These are phyloP conservation scores for Lampris incognitus DNA, from an alignment of 2,113 vertebrate genomes.

Conservation along the genomic window DNA sequence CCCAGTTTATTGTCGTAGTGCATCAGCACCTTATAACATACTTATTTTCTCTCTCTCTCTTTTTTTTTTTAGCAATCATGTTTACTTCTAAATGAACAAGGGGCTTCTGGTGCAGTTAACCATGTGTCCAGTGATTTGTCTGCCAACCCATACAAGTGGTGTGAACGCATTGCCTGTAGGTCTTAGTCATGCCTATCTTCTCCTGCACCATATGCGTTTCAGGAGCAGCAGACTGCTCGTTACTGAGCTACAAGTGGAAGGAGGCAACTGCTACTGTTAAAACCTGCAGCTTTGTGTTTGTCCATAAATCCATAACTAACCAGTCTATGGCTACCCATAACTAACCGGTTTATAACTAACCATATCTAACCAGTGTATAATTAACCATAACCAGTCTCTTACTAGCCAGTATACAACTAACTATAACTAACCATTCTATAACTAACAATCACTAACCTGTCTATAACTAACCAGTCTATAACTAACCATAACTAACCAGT, in stretches of 20 bases:
- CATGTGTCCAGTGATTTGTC: conserved; percentile 34
- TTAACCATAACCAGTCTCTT: too few relatives aligned
- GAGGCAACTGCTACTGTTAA: conserved; percentile 24
- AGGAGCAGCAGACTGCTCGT: conserved; percentile 36
- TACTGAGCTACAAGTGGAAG: conserved; percentile 50
- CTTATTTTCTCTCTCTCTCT: too few relatives aligned
- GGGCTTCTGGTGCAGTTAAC: conserved; percentile 33
- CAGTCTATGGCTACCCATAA: neutral
- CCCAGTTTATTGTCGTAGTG: neutral
- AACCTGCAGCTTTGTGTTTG: conserved; percentile 24
- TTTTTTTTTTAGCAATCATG: neutral
- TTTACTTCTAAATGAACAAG: conserved; percentile 17
- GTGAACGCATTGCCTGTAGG: conserved; percentile 34
- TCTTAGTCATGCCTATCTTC: conserved; percentile 54
- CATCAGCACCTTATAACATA: neutral
- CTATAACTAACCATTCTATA: too few relatives aligned
- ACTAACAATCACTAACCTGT: too few relatives aligned
- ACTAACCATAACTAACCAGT: too few relatives aligned
- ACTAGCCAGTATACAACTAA: too few relatives aligned
- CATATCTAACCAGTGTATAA: too few relatives aligned
- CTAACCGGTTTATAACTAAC: too few relatives aligned
- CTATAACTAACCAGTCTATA: too few relatives aligned
- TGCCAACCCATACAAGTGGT: conserved; percentile 49
- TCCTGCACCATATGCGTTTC: conserved; percentile 33
- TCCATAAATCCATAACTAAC: conserved; percentile 11